Percentiles rank a stretch among this genome's conserved stretches.
phyloP scores from a whole-genome alignment of 2,113 vertebrate species.

The Meles meles region DNA sequence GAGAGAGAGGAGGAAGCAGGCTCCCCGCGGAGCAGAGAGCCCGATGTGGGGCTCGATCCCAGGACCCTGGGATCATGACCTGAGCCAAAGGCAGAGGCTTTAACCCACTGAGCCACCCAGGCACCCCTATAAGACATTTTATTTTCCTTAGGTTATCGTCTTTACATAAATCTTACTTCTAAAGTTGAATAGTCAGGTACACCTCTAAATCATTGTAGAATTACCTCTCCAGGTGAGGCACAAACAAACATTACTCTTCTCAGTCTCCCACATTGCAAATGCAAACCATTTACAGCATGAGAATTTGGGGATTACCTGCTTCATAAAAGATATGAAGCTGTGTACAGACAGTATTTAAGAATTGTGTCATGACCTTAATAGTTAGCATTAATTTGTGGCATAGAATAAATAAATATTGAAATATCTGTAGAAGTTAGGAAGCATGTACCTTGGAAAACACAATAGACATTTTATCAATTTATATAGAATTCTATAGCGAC shows the following conservation, averaged over 20 bases:
- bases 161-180: not conserved
- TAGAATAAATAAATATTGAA: not conserved
- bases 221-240: not conserved
- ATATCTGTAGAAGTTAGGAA: not conserved
- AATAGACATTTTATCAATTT: not conserved
- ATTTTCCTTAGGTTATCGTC: not conserved
- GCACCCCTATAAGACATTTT: not conserved
- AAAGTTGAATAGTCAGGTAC: not conserved
- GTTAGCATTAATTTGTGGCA: constrained; percentile 29
- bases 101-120: no score
- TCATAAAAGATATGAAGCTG: not conserved
- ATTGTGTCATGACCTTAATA: not conserved
- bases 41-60: no score
- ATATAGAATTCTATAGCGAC: not conserved
- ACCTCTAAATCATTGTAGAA: not conserved
- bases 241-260: not conserved
- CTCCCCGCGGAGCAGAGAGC: no score
- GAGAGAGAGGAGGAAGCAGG: no score
- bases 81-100: no score
- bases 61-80: no score
- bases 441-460: not conserved
- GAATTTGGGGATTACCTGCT: not conserved
- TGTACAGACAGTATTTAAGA: not conserved
- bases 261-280: rapidly evolving
- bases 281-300: not conserved